Percentiles rank a stretch among this genome's conserved stretches.
Evolutionary conservation across 2,113 vertebrate species (phyloP).

Genomic region (Cyrtonyx montezumae): DNA sequence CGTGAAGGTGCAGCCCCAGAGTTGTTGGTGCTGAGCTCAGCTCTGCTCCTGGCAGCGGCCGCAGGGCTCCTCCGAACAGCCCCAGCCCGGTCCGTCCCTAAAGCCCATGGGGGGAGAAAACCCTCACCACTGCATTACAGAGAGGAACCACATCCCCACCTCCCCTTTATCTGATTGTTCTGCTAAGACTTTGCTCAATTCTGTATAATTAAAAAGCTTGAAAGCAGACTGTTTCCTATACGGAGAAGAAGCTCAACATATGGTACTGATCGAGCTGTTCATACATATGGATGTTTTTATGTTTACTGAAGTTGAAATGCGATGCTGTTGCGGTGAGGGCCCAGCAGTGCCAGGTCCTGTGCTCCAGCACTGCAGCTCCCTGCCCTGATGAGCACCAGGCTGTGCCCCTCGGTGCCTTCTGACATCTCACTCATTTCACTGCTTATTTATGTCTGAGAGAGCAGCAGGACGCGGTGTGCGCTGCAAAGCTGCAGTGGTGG

Average conservation of each 20-base stretch:
- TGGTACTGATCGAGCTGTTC: background rate
- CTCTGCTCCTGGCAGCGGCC: too few relatives aligned
- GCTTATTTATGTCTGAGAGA: background rate
- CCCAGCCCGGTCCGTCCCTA: background rate
- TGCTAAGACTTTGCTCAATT: background rate
- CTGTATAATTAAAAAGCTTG: constrained; percentile 25
- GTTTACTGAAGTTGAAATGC: background rate
- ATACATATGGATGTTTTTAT: background rate
- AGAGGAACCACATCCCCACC: background rate
- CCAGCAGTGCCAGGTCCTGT: background rate
- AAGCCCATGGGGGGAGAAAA: background rate
- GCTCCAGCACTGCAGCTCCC: too few relatives aligned
- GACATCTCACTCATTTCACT: background rate
- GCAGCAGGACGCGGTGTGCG: background rate
- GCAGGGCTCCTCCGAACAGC: too few relatives aligned
- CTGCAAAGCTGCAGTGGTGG: fast-evolving
- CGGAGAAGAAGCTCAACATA: background rate
- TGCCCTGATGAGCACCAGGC: background rate
- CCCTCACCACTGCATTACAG: too few relatives aligned
- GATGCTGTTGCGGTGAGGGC: background rate
- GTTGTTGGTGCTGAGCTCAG: background rate
- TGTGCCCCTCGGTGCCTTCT: background rate
- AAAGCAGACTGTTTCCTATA: background rate
- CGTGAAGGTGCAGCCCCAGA: background rate
- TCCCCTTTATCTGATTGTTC: background rate